These are phyloP conservation scores for Philonicus albiceps DNA, from an alignment of 2,888 invertebrate genomes.

Conservation along the genomic window DNA sequence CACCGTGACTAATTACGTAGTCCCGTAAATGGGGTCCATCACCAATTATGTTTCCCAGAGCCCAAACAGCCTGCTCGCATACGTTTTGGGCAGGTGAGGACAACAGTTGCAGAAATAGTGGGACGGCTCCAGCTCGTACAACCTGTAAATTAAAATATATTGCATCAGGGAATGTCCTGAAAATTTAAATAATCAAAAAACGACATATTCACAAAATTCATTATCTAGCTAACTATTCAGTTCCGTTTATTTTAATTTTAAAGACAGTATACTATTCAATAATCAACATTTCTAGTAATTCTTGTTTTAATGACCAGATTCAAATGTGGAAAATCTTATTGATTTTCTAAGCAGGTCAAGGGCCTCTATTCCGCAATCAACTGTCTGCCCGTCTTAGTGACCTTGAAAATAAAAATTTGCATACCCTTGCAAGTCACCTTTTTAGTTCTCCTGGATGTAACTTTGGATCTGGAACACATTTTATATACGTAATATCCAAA, in stretches of 20 bases:
- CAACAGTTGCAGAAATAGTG: slow-evolving; percentile 89
- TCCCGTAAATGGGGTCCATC: slow-evolving; percentile 96
- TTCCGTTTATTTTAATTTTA: too few relatives aligned
- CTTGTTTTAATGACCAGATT: not conserved
- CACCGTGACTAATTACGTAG: slow-evolving; percentile 92
- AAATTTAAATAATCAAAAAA: too few relatives aligned
- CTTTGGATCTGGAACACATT: too few relatives aligned
- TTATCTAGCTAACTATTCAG: too few relatives aligned
- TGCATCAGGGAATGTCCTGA: not conserved
- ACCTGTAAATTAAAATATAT: slow-evolving; percentile 65
- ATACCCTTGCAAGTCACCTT: not conserved
- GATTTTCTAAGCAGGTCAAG: not conserved
- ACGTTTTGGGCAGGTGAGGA: slow-evolving; percentile 95
- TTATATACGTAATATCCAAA: too few relatives aligned
- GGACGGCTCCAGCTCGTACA: slow-evolving; percentile 93
- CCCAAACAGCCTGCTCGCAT: slow-evolving; percentile 99
- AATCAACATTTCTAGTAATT: too few relatives aligned
- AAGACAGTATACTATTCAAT: too few relatives aligned
- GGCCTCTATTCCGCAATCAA: not conserved
- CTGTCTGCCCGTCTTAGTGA: not conserved
- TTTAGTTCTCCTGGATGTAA: not conserved
- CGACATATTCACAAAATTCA: too few relatives aligned
- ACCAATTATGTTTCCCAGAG: slow-evolving; percentile 81
- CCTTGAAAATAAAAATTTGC: not conserved
- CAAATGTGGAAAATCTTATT: not conserved